These are phyloP conservation scores for Harpagoxenus sublaevis DNA, from an alignment of 2,888 invertebrate species.

Conservation along the genomic window DNA sequence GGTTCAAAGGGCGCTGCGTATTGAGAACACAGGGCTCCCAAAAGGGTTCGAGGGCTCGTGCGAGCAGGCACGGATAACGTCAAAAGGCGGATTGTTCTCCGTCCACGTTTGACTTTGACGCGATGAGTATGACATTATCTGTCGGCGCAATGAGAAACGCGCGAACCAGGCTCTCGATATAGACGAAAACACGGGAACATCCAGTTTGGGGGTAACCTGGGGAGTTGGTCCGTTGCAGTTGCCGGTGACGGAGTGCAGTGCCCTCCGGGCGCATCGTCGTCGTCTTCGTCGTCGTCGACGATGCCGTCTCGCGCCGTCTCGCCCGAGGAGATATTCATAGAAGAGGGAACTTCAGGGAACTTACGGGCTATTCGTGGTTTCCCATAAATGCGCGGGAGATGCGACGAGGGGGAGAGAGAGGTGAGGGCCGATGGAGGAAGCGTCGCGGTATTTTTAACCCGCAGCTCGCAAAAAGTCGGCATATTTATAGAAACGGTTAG, in stretches of 20 bases:
- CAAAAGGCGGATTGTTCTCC: constrained; percentile 31
- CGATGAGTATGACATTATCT: constrained; percentile 30
- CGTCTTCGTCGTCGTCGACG: constrained; percentile 60
- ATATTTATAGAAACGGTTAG: constrained; percentile 64
- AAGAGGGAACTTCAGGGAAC: constrained; percentile 81
- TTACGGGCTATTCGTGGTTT: constrained; percentile 84
- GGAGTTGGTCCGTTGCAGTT: constrained; percentile 21
- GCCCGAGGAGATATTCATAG: constrained; percentile 84
- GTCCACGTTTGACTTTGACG: constrained; percentile 32
- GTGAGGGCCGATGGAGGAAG: constrained; percentile 68
- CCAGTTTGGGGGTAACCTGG: neutral
- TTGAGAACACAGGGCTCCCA: neutral
- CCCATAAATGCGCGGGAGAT: constrained; percentile 76
- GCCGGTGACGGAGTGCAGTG: constrained; percentile 76
- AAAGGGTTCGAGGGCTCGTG: neutral
- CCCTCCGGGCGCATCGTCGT: constrained; percentile 68
- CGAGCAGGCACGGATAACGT: constrained; percentile 1
- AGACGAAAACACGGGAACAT: constrained; percentile 12
- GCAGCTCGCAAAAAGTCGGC: constrained; percentile 67
- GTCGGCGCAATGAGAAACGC: constrained; percentile 35
- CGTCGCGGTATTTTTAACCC: constrained; percentile 74
- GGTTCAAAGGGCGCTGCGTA: constrained; percentile 20
- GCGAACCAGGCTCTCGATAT: neutral
- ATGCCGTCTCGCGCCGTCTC: constrained; percentile 68
- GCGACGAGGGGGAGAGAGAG: constrained; percentile 53